These are phyloP conservation scores for Echinops telfairi DNA, from an alignment of 2,113 vertebrate species.

Conservation along the genomic window DNA sequence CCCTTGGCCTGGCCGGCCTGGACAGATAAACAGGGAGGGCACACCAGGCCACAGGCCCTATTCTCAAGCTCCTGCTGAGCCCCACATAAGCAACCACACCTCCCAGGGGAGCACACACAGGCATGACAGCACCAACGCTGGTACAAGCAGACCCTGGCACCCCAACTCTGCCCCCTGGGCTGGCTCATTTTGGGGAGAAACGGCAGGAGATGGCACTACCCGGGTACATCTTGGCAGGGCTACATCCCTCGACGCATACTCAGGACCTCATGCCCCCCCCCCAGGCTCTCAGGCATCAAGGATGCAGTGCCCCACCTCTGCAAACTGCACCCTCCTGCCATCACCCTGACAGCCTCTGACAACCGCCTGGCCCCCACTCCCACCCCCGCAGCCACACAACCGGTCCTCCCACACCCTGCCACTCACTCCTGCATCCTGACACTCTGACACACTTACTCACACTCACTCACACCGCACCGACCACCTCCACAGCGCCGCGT, in stretches of 20 bases:
- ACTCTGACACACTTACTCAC: slow-evolving; percentile 78
- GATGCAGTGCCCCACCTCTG: neutral
- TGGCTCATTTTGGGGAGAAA: slow-evolving; percentile 25
- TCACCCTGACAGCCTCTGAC: slow-evolving; percentile 79
- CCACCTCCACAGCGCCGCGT: neutral
- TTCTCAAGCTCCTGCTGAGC: neutral
- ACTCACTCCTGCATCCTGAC: slow-evolving; percentile 76
- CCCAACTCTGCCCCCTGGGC: neutral
- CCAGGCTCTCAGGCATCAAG: neutral
- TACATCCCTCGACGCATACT: neutral
- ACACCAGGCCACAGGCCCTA: neutral
- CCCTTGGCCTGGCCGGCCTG: neutral
- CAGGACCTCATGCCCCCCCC: neutral
- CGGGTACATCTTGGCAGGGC: neutral
- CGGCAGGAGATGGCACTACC: slow-evolving; percentile 44
- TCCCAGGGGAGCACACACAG: neutral
- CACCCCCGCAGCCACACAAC: slow-evolving; percentile 56
- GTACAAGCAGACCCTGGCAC: slow-evolving; percentile 35
- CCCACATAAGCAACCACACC: neutral
- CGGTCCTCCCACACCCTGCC: slow-evolving; percentile 77
- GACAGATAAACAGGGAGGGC: neutral
- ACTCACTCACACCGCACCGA: slow-evolving; percentile 33
- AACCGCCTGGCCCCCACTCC: slow-evolving; percentile 60
- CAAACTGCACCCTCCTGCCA: slow-evolving; percentile 63
- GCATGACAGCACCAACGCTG: slow-evolving; percentile 37